Evolutionary conservation across 2,888 invertebrate genomes (phyloP).

Genomic region (Philopedon plagiatum): DNA sequence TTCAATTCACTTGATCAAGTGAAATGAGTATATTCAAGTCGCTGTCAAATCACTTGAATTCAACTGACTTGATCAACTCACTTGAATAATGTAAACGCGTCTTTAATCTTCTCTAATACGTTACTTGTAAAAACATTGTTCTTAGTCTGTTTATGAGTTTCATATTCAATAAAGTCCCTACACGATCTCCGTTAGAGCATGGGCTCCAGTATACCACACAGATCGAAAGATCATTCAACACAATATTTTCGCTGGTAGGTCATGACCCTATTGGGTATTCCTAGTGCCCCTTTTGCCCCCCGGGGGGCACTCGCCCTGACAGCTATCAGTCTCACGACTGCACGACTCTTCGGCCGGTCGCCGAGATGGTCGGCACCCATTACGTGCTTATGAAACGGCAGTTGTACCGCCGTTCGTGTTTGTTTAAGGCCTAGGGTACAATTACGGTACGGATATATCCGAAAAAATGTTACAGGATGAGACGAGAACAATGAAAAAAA

Average conservation of each 20-base stretch:
- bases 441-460: constrained; percentile 31
- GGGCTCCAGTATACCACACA: constrained; percentile 39
- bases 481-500: too few relatives aligned
- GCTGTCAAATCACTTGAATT: too few relatives aligned
- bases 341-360: constrained; percentile 42
- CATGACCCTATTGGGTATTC: constrained; percentile 45
- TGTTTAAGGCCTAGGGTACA: constrained; percentile 60
- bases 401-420: constrained; percentile 63
- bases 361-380: constrained; percentile 32
- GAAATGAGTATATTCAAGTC: too few relatives aligned
- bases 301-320: constrained; percentile 58
- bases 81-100: too few relatives aligned
- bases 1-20: too few relatives aligned
- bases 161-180: too few relatives aligned
- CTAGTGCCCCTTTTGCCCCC: constrained; percentile 46
- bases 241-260: constrained; percentile 46
- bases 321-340: constrained; percentile 65
- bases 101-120: too few relatives aligned
- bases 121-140: too few relatives aligned
- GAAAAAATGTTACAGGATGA: constrained; percentile 1
- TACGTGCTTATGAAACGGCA: constrained; percentile 56
- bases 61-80: too few relatives aligned
- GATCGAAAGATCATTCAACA: constrained; percentile 49
- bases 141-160: too few relatives aligned
- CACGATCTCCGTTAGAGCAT: constrained; percentile 20